A percentile compares a stretch with the other conserved stretches of the same genome.
Evolutionary conservation across 1,140 invertebrate genomes (phyloP).

Genomic region (Plodia interpunctella): DNA sequence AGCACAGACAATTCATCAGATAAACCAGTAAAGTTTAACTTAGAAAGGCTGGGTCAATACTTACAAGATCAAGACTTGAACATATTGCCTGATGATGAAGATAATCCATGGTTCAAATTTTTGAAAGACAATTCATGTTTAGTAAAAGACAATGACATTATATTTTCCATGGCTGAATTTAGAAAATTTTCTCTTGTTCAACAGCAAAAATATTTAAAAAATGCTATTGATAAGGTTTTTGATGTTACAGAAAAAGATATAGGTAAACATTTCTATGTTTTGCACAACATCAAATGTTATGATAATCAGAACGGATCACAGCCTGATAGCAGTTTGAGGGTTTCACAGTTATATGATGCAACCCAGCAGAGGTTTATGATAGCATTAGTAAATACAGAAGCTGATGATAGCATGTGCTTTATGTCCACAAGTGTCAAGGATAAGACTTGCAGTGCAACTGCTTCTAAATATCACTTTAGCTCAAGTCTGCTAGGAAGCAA

Average conservation of each 20-base stretch:
- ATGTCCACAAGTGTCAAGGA: conserved; percentile 60
- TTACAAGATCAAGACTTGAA: conserved; percentile 82
- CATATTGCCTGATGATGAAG: conserved; percentile 79
- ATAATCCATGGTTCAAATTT: conserved; percentile 89
- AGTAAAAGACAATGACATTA: conserved; percentile 79
- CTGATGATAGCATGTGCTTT: conserved; percentile 57
- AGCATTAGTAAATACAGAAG: conserved; percentile 48
- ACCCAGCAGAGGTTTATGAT: conserved; percentile 60
- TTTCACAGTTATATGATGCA: conserved; percentile 64
- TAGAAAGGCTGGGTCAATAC: conserved; percentile 95
- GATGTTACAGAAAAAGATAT: conserved; percentile 82
- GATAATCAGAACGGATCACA: conserved; percentile 31
- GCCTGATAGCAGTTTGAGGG: conserved; percentile 42
- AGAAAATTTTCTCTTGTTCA: conserved; percentile 89
- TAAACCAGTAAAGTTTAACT: conserved; percentile 83
- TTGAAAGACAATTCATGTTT: conserved; percentile 85
- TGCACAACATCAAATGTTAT: conserved; percentile 73
- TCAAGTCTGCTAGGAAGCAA: conserved; percentile 46
- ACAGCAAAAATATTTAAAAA: conserved; percentile 85
- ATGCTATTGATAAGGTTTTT: conserved; percentile 84
- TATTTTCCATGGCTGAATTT: conserved; percentile 83
- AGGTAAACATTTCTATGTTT: conserved; percentile 78
- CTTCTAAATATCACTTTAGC: conserved; percentile 55
- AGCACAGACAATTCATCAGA: conserved; percentile 61
- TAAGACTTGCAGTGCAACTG: conserved; percentile 38